Evolutionary conservation across 2,888 invertebrate genomes (phyloP), one percentile per base, ranked within the genome.

Genomic region (Agrilus cyanescens): DNA sequence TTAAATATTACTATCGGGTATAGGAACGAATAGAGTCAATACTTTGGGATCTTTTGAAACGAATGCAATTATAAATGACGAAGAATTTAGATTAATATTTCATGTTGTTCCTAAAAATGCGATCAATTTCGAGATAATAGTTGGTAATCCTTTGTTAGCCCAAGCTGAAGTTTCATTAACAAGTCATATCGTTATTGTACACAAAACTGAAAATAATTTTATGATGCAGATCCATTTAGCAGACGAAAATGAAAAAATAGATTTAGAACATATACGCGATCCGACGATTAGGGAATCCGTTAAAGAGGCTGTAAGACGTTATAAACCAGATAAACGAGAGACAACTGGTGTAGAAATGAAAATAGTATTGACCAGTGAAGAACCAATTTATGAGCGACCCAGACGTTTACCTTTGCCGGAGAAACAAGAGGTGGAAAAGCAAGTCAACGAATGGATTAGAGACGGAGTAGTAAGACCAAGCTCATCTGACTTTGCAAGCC

Each of bases 401-500:
- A 44, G 59, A 32, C 42, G 58, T 33, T 45, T 61, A 20, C 45
- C 57, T 0, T 37, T 40, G 0, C 8, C 33, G 4, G 55, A 60
- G 37, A 52, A 49, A 25, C 32, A 47, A n/a, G 48, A 48, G 32
- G 56, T 63, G 1, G 51, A 60, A 6, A 33, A 46, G 1, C 57
- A 57, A 46, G 50, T 63, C 18, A 40, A 52, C 1, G 37, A 47
- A n/a, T 62, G 62, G 60, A n/a, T 60, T n/a, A 20, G 49, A 2
- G 48, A 57, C 4, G 57, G 54, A 5, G 54, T 64, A 1, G 50
- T 63, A 12, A 47, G 51, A 37, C 53, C 52, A 1, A 57, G 58
- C 13, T 37, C 35, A 13, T 62, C 62, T 0, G 58, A 60, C 10
- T 63, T 56, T 42, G 54, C 61, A 3, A 61, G 57, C 33, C 51